Evolutionary conservation across 1,140 invertebrate species (phyloP).

Genomic region (Drosophila nasuta): DNA sequence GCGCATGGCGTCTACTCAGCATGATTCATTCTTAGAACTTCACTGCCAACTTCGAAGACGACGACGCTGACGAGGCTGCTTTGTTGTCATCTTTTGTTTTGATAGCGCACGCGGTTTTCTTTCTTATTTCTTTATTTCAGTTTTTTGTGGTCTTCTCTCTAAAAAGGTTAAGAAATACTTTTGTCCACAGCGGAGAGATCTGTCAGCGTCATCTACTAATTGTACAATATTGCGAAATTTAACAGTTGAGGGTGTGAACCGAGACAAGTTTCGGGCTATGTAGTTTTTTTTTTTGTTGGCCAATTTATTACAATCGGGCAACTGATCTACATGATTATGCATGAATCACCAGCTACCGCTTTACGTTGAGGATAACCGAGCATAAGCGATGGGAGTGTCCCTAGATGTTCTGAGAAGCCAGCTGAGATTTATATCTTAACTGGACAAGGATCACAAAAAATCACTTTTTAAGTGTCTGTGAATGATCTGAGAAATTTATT

Average conservation of each 20-base stretch:
- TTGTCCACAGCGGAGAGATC: conserved; percentile 24
- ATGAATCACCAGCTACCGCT: conserved; percentile 28
- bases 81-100: conserved; percentile 62
- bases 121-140: conserved; percentile 13
- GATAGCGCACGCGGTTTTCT: conserved; percentile 41
- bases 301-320: conserved; percentile 28
- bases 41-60: neutral
- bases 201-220: conserved; percentile 41
- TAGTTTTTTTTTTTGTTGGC: conserved; percentile 5
- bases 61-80: conserved; percentile 45
- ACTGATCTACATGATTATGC: conserved; percentile 28
- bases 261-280: conserved; percentile 22
- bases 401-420: neutral
- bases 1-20: conserved; percentile 55
- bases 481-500: neutral
- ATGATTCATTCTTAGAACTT: conserved; percentile 60
- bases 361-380: neutral
- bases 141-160: conserved; percentile 2
- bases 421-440: conserved; percentile 10
- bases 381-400: neutral
- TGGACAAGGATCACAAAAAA: conserved; percentile 1
- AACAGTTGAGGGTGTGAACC: conserved; percentile 49
- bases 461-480: neutral
- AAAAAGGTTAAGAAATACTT: conserved; percentile 46
- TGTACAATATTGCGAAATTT: conserved; percentile 49